Percentiles rank a stretch among this genome's conserved stretches.
Evolutionary conservation across 2,888 invertebrate genomes (phyloP).

Genomic region (Sepioteuthis lessoniana): DNA sequence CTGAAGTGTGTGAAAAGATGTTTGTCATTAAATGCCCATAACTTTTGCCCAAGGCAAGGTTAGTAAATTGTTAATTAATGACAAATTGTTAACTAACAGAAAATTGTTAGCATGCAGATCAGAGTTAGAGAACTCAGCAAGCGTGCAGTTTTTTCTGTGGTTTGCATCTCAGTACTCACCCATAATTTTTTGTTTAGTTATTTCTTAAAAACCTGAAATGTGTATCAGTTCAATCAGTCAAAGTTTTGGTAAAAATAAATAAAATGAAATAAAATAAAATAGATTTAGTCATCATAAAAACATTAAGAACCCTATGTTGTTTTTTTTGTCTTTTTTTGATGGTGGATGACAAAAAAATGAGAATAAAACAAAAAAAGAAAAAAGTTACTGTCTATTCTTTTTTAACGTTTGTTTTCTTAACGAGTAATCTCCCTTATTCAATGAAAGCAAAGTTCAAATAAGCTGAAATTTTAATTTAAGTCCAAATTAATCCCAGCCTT

Average conservation of each 20-base stretch:
- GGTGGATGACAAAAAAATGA: no score
- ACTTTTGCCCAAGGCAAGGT: neutral
- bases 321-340: no score
- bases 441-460: no score
- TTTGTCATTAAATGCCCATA: neutral
- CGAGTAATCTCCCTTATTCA: no score
- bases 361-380: neutral
- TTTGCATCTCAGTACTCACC: neutral
- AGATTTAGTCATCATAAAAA: no score
- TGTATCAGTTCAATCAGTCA: neutral
- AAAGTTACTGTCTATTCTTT: neutral
- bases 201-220: conserved; percentile 4
- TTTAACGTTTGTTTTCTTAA: neutral
- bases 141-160: neutral
- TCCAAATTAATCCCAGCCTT: no score
- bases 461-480: no score
- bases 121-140: neutral
- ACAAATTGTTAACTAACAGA: no score
- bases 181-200: neutral
- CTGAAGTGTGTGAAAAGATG: neutral
- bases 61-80: neutral
- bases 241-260: neutral
- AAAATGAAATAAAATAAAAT: no score
- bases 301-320: no score
- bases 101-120: neutral